Percentiles rank a stretch among this genome's conserved stretches.
Evolutionary conservation across 2,888 invertebrate species (phyloP).

Genomic region (Busseola fusca): DNA sequence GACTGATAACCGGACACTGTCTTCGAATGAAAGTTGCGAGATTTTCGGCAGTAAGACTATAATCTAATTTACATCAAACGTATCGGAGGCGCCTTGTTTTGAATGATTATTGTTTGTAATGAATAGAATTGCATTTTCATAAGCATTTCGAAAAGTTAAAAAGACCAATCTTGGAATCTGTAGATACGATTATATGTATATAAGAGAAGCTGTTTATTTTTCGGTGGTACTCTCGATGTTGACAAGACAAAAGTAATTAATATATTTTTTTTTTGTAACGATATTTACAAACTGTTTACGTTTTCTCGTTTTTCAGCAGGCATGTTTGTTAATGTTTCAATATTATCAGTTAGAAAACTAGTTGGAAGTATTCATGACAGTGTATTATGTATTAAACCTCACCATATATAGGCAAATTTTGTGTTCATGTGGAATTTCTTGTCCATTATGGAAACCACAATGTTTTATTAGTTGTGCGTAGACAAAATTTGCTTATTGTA

Average conservation of each 20-base stretch:
- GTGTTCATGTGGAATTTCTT: neutral
- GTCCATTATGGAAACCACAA: neutral
- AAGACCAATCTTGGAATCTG: no score
- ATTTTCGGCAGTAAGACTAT: constrained; percentile 7
- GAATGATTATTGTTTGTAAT: neutral
- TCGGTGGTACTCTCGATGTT: neutral
- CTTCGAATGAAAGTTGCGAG: constrained; percentile 40
- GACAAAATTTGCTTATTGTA: neutral
- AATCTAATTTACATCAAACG: neutral
- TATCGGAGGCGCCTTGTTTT: neutral
- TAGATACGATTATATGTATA: neutral
- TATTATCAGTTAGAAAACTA: neutral
- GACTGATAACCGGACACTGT: constrained; percentile 80
- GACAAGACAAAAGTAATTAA: neutral
- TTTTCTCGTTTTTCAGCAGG: neutral
- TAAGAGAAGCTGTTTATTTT: no score
- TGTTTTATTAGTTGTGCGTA: neutral
- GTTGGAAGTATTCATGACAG: neutral
- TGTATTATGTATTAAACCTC: neutral
- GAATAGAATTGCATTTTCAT: neutral
- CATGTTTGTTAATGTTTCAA: neutral
- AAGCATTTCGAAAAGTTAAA: neutral
- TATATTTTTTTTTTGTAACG: neutral
- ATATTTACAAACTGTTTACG: neutral
- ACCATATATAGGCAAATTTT: neutral